Base-by-base conservation (phyloP, 2,888 invertebrate genomes). In the Xestia sexstrigata region DNA sequence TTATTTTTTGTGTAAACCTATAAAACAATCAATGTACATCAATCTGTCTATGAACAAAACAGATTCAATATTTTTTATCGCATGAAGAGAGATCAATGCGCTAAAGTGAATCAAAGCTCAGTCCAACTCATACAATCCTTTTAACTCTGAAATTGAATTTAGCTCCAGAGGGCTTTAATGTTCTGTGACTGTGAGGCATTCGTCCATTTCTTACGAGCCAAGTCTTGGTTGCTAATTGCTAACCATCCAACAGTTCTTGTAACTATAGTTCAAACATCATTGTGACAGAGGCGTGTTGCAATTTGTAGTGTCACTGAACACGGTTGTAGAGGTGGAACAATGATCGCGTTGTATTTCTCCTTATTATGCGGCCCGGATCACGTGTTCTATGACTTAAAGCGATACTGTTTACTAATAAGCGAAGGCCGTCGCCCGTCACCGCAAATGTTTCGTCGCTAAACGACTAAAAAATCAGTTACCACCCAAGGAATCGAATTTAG, bases 321-420 rank as follows among this genome's bases (percentile, higher is more conserved):
- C 63, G 45, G 63, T 66, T 73, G 55, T 47, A 63, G 62, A n/a
- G 39, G 72, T 65, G 49, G 67, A 86, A 88, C 84, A 87, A 84
- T 79, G 88, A 72, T 73, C 47, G 68, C 62, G 84, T 82, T 87
- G 79, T 73, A 76, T 84, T 88, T 82, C 84, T 49, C 73, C 60
- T 70, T 74, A 85, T 79, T 69, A 81, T 69, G 65, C 65, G 49
- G 23, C 47, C 39, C 66, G 71, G 76, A 86, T 86, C 79, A 78
- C 84, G 79, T 79, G 79, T 77, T 69, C 66, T 60, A 73, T 77
- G 78, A 65, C 66, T 74, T 81, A 77, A 87, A 39, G 52, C 68
- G 87, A 87, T 65, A 80, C 65, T 78, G 77, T 86, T 88, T 84
- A 82, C 86, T 74, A 76, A 88, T 74, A 72, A 47, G 49, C 8